phyloP scores from a whole-genome alignment of 2,888 invertebrate species.

The Plemyria rubiginata region DNA sequence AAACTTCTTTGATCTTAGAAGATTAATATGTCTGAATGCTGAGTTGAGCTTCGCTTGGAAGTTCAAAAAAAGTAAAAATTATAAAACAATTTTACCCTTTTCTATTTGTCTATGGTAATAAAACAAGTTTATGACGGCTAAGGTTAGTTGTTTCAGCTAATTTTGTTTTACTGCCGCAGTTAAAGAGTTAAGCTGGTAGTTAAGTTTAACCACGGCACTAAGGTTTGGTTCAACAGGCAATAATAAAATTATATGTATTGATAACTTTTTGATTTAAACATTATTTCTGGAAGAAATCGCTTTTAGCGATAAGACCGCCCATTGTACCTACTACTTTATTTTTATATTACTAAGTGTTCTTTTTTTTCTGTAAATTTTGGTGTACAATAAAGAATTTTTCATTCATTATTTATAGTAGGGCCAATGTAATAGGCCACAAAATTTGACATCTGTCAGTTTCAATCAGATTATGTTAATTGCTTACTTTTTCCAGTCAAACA shows the following conservation, averaged over 20 bases:
- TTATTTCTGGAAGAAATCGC: too few relatives aligned
- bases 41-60: slow-evolving; percentile 9
- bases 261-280: not conserved
- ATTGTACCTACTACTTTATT: too few relatives aligned
- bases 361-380: too few relatives aligned
- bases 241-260: slow-evolving; percentile 29
- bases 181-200: slow-evolving; percentile 40
- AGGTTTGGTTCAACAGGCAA: slow-evolving; percentile 39
- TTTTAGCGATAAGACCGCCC: too few relatives aligned
- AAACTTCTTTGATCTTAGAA: slow-evolving; percentile 39
- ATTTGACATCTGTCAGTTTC: too few relatives aligned
- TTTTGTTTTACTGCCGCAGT: slow-evolving; percentile 41
- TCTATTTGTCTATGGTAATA: slow-evolving; percentile 20
- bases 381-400: too few relatives aligned
- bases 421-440: too few relatives aligned
- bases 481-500: too few relatives aligned
- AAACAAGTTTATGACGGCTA: slow-evolving; percentile 33
- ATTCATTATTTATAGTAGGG: too few relatives aligned
- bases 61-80: not conserved
- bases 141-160: slow-evolving; percentile 42
- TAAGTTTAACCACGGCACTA: slow-evolving; percentile 39
- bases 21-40: slow-evolving; percentile 27
- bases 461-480: too few relatives aligned
- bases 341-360: too few relatives aligned
- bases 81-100: slow-evolving; percentile 7